A percentile compares a stretch with the other conserved stretches of the same genome.
Conservation (phyloP, 2,888 invertebrate species). For the Thalpophila matura region DNA sequence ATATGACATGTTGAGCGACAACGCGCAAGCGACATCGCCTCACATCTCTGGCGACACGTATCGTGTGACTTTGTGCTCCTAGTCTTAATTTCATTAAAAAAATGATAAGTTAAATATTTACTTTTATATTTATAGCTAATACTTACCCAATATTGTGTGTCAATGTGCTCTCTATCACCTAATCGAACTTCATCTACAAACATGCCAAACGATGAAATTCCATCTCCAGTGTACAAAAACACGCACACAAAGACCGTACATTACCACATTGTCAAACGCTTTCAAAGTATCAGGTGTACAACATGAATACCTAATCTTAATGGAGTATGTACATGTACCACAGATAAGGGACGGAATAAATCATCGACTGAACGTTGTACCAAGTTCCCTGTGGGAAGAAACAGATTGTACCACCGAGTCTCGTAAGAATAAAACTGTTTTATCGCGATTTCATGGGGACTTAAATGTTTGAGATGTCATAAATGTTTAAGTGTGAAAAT, state of each 20-base stretch:
- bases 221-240: slow-evolving; percentile 21
- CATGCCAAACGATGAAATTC: slow-evolving; percentile 33
- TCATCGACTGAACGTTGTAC: slow-evolving; percentile 83
- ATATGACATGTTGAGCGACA: no score
- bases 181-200: slow-evolving; percentile 19
- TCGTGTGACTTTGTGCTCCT: no score
- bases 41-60: no score
- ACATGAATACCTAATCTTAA: slow-evolving; percentile 89
- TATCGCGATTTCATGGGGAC: slow-evolving; percentile 62
- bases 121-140: no score
- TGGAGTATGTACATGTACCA: slow-evolving; percentile 80
- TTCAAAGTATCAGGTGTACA: slow-evolving; percentile 87
- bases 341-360: slow-evolving; percentile 86
- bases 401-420: slow-evolving; percentile 77
- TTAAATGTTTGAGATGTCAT: slow-evolving; percentile 67
- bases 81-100: background rate
- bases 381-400: slow-evolving; percentile 86
- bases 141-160: background rate
- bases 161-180: background rate
- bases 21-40: no score
- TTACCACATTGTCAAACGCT: slow-evolving; percentile 73
- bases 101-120: background rate
- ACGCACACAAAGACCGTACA: slow-evolving; percentile 44
- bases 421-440: slow-evolving; percentile 62
- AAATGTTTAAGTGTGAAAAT: slow-evolving; percentile 62